phyloP scores from a whole-genome alignment of 2,888 invertebrate genomes.

The Troides helena region DNA sequence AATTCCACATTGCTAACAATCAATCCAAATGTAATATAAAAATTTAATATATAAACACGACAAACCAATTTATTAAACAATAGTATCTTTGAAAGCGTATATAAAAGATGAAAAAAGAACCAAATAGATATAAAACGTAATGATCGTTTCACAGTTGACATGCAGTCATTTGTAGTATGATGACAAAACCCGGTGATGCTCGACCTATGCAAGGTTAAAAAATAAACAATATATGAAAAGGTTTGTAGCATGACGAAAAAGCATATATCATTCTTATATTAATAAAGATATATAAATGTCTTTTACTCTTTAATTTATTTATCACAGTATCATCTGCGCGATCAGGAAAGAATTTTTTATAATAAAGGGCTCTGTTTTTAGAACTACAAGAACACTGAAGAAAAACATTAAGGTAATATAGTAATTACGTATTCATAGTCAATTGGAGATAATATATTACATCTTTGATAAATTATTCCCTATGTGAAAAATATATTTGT shows the following conservation, averaged over 20 bases:
- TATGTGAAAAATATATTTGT: too few relatives aligned
- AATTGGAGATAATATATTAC: too few relatives aligned
- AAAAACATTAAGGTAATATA: too few relatives aligned
- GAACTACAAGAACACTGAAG: too few relatives aligned
- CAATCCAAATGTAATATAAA: too few relatives aligned
- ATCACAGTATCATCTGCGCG: neutral
- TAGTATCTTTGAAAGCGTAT: neutral
- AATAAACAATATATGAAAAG: conserved; percentile 28
- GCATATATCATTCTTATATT: conserved; percentile 23
- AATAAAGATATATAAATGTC: conserved; percentile 11
- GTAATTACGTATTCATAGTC: too few relatives aligned
- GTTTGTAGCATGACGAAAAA: conserved; percentile 9
- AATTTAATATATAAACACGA: neutral
- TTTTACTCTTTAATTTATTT: neutral
- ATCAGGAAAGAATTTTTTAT: neutral
- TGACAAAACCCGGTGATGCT: conserved; percentile 40
- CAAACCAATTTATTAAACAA: neutral
- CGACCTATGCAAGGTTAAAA: conserved; percentile 45
- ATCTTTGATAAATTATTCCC: too few relatives aligned
- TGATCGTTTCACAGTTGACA: neutral
- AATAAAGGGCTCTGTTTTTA: too few relatives aligned
- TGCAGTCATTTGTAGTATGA: neutral
- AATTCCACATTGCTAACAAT: too few relatives aligned
- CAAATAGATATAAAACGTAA: neutral
- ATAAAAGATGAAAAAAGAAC: neutral